Percentiles rank a stretch among this genome's conserved stretches.
These are phyloP conservation scores for Huso huso DNA, from an alignment of 2,797 vertebrate genomes.

Conservation along the genomic window DNA sequence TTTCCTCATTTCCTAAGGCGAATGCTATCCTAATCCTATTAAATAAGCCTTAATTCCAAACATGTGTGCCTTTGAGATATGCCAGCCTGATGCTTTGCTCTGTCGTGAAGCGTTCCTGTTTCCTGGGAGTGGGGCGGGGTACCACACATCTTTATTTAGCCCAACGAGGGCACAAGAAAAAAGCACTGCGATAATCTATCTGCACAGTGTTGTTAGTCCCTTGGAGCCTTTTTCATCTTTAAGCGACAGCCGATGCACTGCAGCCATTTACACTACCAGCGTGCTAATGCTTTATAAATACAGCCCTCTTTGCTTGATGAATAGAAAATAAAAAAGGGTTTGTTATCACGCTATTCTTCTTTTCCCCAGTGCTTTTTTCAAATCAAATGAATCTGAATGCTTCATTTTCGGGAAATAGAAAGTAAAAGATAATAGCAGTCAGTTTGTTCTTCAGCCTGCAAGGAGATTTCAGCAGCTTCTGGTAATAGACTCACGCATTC, in stretches of 20 bases:
- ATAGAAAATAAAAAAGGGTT: neutral
- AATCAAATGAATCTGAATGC: slow-evolving; percentile 17
- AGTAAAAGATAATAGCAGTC: neutral
- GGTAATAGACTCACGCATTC: too few relatives aligned
- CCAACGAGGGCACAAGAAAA: too few relatives aligned
- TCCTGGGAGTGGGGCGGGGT: too few relatives aligned
- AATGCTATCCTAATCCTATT: slow-evolving; percentile 14
- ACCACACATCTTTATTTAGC: too few relatives aligned
- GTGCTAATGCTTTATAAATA: neutral
- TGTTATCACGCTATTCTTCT: slow-evolving; percentile 12
- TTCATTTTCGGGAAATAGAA: slow-evolving; percentile 16
- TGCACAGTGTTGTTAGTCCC: too few relatives aligned
- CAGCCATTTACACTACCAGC: neutral
- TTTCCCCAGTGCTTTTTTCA: slow-evolving; percentile 1
- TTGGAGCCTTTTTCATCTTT: too few relatives aligned
- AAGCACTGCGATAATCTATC: too few relatives aligned
- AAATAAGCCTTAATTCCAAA: slow-evolving; percentile 14
- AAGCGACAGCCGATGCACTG: too few relatives aligned
- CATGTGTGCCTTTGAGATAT: slow-evolving; percentile 12
- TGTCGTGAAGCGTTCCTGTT: neutral
- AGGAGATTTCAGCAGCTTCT: too few relatives aligned
- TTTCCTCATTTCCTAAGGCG: slow-evolving; percentile 5
- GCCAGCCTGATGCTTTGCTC: slow-evolving; percentile 8
- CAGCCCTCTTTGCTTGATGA: slow-evolving; percentile 5
- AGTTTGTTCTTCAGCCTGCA: slow-evolving; percentile 3